A percentile compares a stretch with the other conserved stretches of the same genome.
phyloP scores from a whole-genome alignment of 2,797 vertebrate genomes.

The Falco concolor region DNA sequence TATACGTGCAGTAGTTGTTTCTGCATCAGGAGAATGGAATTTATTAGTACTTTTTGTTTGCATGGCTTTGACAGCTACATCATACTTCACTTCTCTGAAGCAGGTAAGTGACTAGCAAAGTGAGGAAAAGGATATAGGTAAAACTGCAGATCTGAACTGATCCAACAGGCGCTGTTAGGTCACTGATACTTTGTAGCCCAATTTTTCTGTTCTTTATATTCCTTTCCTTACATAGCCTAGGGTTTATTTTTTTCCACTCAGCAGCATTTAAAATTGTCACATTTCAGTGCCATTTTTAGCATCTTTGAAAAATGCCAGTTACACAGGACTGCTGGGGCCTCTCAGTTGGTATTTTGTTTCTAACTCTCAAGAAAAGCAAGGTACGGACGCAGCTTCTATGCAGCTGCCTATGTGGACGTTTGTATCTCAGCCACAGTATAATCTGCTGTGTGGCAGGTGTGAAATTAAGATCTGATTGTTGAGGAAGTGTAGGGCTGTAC shows the following conservation, averaged over 20 bases:
- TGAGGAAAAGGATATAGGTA: neutral
- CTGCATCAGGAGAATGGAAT: neutral
- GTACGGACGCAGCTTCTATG: neutral
- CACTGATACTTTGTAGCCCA: neutral
- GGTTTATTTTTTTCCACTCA: neutral
- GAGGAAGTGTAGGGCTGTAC: neutral
- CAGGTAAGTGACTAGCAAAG: neutral
- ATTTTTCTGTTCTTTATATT: neutral
- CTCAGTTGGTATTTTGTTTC: neutral
- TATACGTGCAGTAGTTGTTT: neutral
- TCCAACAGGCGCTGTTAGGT: neutral
- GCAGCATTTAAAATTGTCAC: neutral
- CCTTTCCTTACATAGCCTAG: neutral
- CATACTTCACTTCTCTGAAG: neutral
- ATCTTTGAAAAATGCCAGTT: neutral
- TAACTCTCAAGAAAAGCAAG: neutral
- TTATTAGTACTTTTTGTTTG: neutral
- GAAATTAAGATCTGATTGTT: neutral
- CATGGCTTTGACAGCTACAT: neutral
- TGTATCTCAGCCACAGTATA: neutral
- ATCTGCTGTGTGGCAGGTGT: neutral
- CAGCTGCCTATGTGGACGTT: accelerated
- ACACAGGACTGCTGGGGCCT: neutral
- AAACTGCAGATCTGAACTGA: neutral
- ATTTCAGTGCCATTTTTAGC: neutral